Evolutionary conservation across 2,888 invertebrate genomes (phyloP).

Genomic region (Eupelmus urozonus): DNA sequence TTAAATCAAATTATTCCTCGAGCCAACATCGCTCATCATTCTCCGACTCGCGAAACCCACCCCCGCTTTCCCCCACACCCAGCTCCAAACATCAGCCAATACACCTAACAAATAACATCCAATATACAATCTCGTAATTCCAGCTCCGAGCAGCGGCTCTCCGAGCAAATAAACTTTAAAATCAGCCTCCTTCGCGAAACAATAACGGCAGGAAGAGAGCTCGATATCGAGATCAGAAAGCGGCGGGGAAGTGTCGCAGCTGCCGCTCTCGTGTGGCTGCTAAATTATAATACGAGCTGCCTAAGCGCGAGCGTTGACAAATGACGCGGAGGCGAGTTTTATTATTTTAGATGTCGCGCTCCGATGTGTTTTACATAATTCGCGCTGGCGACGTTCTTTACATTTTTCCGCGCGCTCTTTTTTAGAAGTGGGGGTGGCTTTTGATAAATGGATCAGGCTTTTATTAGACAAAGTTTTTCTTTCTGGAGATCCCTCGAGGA

Average conservation of each 20-base stretch:
- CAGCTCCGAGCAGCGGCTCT: not conserved
- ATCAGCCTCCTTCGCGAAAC: conserved; percentile 37
- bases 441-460: conserved; percentile 75
- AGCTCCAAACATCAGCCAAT: conserved; percentile 12
- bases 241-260: conserved; percentile 60
- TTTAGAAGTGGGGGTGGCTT: conserved; percentile 55
- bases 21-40: not conserved
- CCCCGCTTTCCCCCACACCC: not conserved
- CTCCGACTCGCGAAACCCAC: not conserved
- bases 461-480: conserved; percentile 73
- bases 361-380: conserved; percentile 75
- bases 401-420: not conserved
- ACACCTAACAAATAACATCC: not conserved
- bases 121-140: conserved; percentile 30
- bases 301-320: conserved; percentile 73
- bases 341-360: conserved; percentile 76
- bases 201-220: conserved; percentile 42
- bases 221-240: conserved; percentile 54
- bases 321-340: conserved; percentile 76
- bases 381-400: conserved; percentile 18
- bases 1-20: not conserved
- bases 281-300: conserved; percentile 65
- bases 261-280: conserved; percentile 63
- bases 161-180: conserved; percentile 49
- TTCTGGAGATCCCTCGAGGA: conserved; percentile 15